These are phyloP conservation scores for Calephelis virginiensis DNA, from an alignment of 1,140 invertebrate genomes.

Conservation along the genomic window DNA sequence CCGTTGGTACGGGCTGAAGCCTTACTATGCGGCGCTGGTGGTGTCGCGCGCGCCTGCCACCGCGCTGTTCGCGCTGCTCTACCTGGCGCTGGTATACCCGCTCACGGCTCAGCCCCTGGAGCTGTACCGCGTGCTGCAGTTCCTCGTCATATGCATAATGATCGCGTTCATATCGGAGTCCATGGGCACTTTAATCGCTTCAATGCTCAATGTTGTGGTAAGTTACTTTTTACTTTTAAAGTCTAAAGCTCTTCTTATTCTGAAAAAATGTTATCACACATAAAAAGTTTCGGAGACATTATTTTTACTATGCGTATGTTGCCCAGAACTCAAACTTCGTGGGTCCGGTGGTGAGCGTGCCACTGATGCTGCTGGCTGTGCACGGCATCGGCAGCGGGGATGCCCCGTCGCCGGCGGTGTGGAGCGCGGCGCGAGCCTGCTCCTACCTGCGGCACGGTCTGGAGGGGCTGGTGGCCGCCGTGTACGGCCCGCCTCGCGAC, in stretches of 20 bases:
- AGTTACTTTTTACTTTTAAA: conserved; percentile 58
- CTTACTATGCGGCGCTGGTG: conserved; percentile 93
- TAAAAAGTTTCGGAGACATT: too few relatives aligned
- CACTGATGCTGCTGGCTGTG: conserved; percentile 86
- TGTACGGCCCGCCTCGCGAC: conserved; percentile 86
- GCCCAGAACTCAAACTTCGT: conserved; percentile 88
- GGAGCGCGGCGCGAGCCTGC: conserved; percentile 86
- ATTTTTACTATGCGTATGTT: too few relatives aligned
- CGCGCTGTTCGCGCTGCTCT: conserved; percentile 86
- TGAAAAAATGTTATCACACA: too few relatives aligned
- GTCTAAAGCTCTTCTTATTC: too few relatives aligned
- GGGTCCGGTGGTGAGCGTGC: conserved; percentile 85
- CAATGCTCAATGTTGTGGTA: conserved; percentile 85
- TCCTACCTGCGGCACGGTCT: conserved; percentile 89
- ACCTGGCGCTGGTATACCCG: conserved; percentile 89
- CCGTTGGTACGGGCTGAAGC: conserved; percentile 93
- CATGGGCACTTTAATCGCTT: conserved; percentile 85
- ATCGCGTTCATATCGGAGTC: conserved; percentile 87
- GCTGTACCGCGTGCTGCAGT: conserved; percentile 83
- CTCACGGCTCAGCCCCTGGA: conserved; percentile 93
- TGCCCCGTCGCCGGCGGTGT: conserved; percentile 82
- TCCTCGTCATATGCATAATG: conserved; percentile 83
- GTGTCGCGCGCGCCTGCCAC: conserved; percentile 85
- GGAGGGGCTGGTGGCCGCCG: conserved; percentile 87
- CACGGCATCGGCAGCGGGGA: conserved; percentile 86